Percentiles rank a stretch among this genome's conserved stretches.
These are phyloP conservation scores for Turnix velox DNA, from an alignment of 2,113 vertebrate species.

Conservation along the genomic window DNA sequence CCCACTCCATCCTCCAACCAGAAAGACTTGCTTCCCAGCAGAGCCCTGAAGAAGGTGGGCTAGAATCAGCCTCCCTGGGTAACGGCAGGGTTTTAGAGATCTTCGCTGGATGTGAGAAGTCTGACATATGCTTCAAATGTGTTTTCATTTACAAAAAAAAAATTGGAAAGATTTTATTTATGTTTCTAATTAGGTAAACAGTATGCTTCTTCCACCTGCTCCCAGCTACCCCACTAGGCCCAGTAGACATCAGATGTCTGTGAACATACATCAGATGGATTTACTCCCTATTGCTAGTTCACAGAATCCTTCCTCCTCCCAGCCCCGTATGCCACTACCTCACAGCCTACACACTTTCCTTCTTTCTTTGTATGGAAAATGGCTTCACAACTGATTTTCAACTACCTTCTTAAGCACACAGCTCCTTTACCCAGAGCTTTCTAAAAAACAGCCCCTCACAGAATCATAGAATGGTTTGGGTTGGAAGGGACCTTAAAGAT, in stretches of 20 bases:
- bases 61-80: not conserved
- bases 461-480: too few relatives aligned
- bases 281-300: not conserved
- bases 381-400: not conserved
- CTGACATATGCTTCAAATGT: slow-evolving; percentile 44
- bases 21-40: not conserved
- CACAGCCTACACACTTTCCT: not conserved
- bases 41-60: not conserved
- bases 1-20: not conserved
- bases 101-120: slow-evolving; percentile 10
- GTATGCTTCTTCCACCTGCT: slow-evolving; percentile 56
- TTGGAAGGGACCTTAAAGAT: too few relatives aligned
- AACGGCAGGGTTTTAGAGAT: not conserved
- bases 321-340: not conserved
- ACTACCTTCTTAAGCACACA: not conserved
- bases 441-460: not conserved
- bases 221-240: slow-evolving; percentile 31
- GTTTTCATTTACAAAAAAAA: slow-evolving; percentile 38
- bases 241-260: slow-evolving; percentile 18
- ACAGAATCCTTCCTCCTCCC: not conserved
- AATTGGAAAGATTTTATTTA: slow-evolving; percentile 53
- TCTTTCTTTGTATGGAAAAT: not conserved
- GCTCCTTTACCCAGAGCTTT: not conserved
- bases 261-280: slow-evolving; percentile 7
- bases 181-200: slow-evolving; percentile 63